Percentiles rank a stretch among this genome's conserved stretches.
Evolutionary conservation across 2,113 vertebrate genomes (phyloP).

Genomic region (Podiceps cristatus): DNA sequence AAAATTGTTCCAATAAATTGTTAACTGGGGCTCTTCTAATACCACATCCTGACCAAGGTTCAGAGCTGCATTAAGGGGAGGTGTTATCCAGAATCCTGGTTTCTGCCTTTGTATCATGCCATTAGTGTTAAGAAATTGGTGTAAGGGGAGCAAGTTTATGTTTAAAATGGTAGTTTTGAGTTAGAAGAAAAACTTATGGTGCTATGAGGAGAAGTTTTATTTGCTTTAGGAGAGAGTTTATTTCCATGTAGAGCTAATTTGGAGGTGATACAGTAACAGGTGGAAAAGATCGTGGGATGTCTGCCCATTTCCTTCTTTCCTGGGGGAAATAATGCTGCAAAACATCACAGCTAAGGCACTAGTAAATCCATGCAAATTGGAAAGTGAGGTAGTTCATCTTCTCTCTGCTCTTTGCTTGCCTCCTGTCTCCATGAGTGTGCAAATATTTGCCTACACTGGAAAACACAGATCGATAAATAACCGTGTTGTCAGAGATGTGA

Average conservation of each 20-base stretch:
- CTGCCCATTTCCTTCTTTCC: background rate
- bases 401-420: background rate
- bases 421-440: background rate
- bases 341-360: background rate
- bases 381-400: background rate
- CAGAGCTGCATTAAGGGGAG: background rate
- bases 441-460: background rate
- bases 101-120: background rate
- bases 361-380: constrained; percentile 1
- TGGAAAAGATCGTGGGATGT: background rate
- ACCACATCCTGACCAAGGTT: background rate
- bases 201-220: background rate
- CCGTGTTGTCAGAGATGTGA: background rate
- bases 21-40: background rate
- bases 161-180: background rate
- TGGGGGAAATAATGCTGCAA: accelerated
- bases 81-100: background rate
- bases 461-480: background rate
- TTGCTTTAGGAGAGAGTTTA: background rate
- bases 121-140: background rate
- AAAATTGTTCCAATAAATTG: background rate
- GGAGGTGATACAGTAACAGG: background rate
- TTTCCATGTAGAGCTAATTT: background rate
- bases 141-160: background rate
- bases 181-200: background rate